Evolutionary conservation across 2,888 invertebrate genomes (phyloP).

Genomic region (Hoplodrina blanda): DNA sequence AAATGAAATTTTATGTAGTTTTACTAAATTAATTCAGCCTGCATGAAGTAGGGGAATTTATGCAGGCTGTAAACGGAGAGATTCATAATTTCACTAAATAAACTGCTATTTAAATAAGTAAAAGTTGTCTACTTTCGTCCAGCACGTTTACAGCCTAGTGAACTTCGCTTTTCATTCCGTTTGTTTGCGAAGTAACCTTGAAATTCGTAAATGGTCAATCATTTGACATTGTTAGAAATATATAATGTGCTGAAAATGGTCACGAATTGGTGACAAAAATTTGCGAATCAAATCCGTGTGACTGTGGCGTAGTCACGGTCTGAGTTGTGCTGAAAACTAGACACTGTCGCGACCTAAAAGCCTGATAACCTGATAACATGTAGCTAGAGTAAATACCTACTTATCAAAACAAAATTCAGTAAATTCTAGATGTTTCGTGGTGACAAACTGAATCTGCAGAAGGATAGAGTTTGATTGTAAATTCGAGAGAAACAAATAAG

Average conservation of each 20-base stretch:
- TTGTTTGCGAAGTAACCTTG: constrained; percentile 22
- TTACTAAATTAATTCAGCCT: too few species aligned
- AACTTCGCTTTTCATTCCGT: constrained; percentile 18
- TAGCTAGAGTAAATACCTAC: neutral
- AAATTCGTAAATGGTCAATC: constrained; percentile 6
- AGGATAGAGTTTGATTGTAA: neutral
- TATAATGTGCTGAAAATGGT: constrained; percentile 27
- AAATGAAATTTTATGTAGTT: too few species aligned
- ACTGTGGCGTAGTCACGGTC: constrained; percentile 19
- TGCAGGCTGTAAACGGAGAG: too few species aligned
- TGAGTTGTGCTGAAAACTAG: constrained; percentile 11
- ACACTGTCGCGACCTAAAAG: constrained; percentile 14
- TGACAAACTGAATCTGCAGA: too few species aligned
- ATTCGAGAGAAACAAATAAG: neutral
- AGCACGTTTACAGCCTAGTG: neutral
- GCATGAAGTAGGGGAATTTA: too few species aligned
- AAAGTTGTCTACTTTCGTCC: neutral
- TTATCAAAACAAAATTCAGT: neutral
- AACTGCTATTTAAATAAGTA: neutral
- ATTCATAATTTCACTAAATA: neutral
- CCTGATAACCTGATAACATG: constrained; percentile 25
- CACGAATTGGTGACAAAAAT: constrained; percentile 31
- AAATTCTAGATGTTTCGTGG: neutral
- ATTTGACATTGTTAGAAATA: constrained; percentile 28
- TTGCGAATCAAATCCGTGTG: constrained; percentile 41